These are phyloP conservation scores for Oncorhynchus clarkii DNA, from an alignment of 2,113 vertebrate species.

Conservation along the genomic window DNA sequence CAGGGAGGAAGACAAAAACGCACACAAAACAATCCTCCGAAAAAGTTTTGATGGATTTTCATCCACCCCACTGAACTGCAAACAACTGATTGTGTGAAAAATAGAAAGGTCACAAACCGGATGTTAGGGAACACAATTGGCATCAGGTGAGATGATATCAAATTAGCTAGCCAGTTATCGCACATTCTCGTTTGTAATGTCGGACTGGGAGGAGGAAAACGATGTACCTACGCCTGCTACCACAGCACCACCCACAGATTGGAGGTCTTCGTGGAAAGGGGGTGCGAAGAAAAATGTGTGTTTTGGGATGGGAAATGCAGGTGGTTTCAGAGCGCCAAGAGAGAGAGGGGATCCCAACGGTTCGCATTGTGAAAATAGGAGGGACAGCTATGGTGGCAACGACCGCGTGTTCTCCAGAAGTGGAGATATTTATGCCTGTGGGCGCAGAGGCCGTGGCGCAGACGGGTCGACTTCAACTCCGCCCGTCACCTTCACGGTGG, in stretches of 20 bases:
- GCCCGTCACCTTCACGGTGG: slow-evolving; percentile 70
- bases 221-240: background rate
- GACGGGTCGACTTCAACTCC: background rate
- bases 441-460: background rate
- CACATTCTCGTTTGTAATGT: slow-evolving; percentile 47
- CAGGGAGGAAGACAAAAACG: too few relatives aligned
- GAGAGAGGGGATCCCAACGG: background rate
- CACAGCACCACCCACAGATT: background rate
- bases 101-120: too few relatives aligned
- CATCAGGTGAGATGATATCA: too few relatives aligned
- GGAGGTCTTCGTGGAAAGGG: background rate
- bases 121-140: too few relatives aligned
- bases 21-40: too few relatives aligned
- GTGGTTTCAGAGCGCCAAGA: background rate
- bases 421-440: background rate
- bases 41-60: too few relatives aligned
- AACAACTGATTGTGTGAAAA: too few relatives aligned
- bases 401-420: background rate
- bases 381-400: background rate
- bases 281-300: background rate
- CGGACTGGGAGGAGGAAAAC: slow-evolving; percentile 69
- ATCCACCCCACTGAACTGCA: too few relatives aligned
- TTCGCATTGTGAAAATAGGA: slow-evolving; percentile 15
- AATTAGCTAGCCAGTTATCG: background rate
- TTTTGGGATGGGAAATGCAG: slow-evolving; percentile 28